A percentile compares a stretch with the other conserved stretches of the same genome.
Evolutionary conservation across 2,797 vertebrate genomes (phyloP).

Genomic region (Valencia hispanica): DNA sequence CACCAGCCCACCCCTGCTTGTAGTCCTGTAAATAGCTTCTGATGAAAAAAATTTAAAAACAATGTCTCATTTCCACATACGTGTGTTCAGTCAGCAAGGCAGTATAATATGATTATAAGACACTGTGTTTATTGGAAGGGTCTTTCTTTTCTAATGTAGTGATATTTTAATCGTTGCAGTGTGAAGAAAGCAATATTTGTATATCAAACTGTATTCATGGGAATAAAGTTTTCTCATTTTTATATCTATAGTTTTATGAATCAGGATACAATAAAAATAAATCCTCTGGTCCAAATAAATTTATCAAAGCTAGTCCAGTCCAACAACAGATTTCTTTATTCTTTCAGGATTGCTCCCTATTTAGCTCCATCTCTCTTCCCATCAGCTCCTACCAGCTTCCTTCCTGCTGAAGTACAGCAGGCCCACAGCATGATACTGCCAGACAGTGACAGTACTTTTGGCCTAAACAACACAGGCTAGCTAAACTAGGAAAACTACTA

Average conservation of each 20-base stretch:
- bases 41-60: not conserved
- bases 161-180: not conserved
- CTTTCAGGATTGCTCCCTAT: not conserved
- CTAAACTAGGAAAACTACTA: no score
- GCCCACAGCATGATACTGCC: not conserved
- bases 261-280: not conserved
- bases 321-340: not conserved
- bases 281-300: not conserved
- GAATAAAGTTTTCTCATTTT: no score
- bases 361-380: not conserved
- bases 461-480: no score
- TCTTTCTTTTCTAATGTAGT: not conserved
- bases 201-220: not conserved
- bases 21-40: not conserved
- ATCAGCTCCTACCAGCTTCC: not conserved
- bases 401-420: not conserved
- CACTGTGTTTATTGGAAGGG: not conserved
- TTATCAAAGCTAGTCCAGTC: not conserved
- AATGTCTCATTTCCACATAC: slow-evolving; percentile 1
- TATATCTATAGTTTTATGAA: no score
- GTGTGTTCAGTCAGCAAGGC: not conserved
- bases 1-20: no score
- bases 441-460: no score
- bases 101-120: not conserved
- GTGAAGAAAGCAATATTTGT: not conserved